A percentile compares a stretch with the other conserved stretches of the same genome.
These are phyloP conservation scores for Australoheros scitulus DNA, from an alignment of 2,113 vertebrate species.

Conservation along the genomic window DNA sequence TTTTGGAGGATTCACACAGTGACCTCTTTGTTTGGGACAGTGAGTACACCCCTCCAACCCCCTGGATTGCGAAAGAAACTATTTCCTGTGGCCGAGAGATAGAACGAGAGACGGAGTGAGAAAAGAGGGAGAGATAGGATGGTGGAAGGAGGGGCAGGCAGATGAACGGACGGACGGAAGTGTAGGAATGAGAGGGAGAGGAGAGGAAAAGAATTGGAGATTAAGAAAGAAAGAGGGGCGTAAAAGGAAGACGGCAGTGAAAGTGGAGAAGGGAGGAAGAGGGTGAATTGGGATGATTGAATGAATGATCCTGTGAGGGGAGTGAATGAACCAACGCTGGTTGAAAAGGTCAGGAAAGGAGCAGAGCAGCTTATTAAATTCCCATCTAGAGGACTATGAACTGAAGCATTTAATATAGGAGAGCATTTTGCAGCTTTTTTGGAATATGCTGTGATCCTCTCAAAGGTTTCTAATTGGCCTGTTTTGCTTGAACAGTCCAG, in stretches of 20 bases:
- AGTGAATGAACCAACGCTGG: conserved; percentile 45
- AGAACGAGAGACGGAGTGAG: conserved; percentile 56
- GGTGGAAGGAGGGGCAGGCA: conserved; percentile 47
- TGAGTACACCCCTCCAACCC: conserved; percentile 65
- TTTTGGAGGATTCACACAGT: conserved; percentile 83
- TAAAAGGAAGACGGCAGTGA: conserved; percentile 55
- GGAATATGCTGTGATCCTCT: background rate
- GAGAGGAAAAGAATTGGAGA: conserved; percentile 56
- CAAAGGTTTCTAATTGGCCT: background rate
- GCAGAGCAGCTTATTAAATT: conserved; percentile 22
- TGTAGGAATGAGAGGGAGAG: conserved; percentile 49
- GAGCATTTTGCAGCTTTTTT: background rate
- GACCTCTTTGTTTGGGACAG: conserved; percentile 84
- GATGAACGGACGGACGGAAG: conserved; percentile 41
- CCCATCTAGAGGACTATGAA: background rate
- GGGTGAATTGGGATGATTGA: conserved; percentile 47
- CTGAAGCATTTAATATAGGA: background rate
- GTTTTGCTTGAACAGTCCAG: background rate
- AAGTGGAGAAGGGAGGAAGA: conserved; percentile 66
- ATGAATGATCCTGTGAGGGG: conserved; percentile 50
- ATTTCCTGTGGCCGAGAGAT: conserved; percentile 79
- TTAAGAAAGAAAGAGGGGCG: conserved; percentile 43
- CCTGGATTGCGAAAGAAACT: conserved; percentile 72
- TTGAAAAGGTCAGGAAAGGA: conserved; percentile 59
- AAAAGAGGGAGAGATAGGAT: conserved; percentile 54